phyloP scores from a whole-genome alignment of 1,140 invertebrate genomes.

The Lanistes nyassanus region DNA sequence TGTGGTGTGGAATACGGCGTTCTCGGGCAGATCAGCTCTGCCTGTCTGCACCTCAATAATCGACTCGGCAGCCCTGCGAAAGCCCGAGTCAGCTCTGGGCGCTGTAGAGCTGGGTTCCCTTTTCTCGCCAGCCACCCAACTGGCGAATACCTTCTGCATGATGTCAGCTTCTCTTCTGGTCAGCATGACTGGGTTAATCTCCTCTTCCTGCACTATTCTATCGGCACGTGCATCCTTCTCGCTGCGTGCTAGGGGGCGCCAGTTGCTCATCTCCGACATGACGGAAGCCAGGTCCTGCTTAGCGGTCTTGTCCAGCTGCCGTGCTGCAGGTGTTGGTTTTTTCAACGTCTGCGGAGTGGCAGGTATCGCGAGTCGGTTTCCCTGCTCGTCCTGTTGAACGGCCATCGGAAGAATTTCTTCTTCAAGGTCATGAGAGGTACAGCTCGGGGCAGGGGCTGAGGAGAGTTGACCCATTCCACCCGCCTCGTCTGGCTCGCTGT shows the following conservation, averaged over 20 bases:
- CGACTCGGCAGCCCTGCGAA: not conserved
- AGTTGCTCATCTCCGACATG: conserved; percentile 5
- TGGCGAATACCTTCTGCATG: conserved; percentile 2
- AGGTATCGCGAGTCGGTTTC: not conserved
- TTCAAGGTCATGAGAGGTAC: not conserved
- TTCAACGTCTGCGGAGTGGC: not conserved
- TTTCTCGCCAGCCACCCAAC: conserved; percentile 12
- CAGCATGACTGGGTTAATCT: conserved; percentile 20
- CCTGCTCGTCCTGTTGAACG: conserved; percentile 12
- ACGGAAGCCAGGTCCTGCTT: conserved; percentile 19
- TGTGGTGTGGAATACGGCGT: conserved; percentile 8
- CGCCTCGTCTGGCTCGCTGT: not conserved
- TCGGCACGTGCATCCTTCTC: not conserved
- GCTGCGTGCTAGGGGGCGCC: too few species aligned
- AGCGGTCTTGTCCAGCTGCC: conserved; percentile 5
- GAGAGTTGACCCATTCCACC: not conserved
- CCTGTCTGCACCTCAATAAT: conserved; percentile 6
- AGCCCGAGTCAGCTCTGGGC: not conserved
- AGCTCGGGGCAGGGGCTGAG: not conserved
- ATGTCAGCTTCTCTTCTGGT: conserved; percentile 14
- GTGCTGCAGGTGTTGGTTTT: not conserved
- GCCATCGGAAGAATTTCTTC: conserved; percentile 11
- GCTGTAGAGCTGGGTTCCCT: not conserved
- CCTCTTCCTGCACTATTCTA: not conserved
- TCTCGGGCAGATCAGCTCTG: not conserved